Conservation (phyloP, 1,140 invertebrate genomes). For the Prorops nasuta region DNA sequence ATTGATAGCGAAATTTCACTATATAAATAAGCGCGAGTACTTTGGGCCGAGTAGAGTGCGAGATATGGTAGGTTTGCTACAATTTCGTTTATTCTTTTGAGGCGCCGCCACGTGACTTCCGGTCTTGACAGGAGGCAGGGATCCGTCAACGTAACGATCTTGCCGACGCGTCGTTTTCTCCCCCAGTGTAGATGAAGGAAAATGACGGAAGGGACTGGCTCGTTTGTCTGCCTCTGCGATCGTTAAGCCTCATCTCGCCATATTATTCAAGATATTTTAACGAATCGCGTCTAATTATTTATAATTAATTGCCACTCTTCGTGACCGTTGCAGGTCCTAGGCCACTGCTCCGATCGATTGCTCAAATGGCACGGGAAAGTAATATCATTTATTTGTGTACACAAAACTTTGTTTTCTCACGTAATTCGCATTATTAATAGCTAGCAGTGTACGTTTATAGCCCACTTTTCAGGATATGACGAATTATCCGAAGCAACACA, state of each 20-base stretch:
- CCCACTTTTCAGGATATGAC: no score
- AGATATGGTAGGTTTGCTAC: no score
- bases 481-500: no score
- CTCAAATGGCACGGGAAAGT: slow-evolving; percentile 8
- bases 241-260: slow-evolving; percentile 26
- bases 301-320: slow-evolving; percentile 43
- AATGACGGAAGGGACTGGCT: slow-evolving; percentile 11
- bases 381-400: slow-evolving; percentile 5
- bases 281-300: slow-evolving; percentile 48
- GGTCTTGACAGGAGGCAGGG: slow-evolving; percentile 30
- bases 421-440: slow-evolving; percentile 28
- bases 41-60: no score
- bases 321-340: no score
- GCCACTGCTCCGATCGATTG: slow-evolving; percentile 12
- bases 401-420: slow-evolving; percentile 10
- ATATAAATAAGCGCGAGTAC: no score
- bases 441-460: no score
- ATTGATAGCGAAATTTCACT: no score
- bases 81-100: no score
- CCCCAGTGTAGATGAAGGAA: slow-evolving; percentile 23
- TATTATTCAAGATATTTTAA: slow-evolving; percentile 44
- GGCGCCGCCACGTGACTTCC: no score
- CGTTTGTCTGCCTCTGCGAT: slow-evolving; percentile 28
- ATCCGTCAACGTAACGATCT: slow-evolving; percentile 55
- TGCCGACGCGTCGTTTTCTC: slow-evolving; percentile 51